Base-by-base conservation (phyloP, 2,888 invertebrate genomes). In the Harpalus rubripes region DNA sequence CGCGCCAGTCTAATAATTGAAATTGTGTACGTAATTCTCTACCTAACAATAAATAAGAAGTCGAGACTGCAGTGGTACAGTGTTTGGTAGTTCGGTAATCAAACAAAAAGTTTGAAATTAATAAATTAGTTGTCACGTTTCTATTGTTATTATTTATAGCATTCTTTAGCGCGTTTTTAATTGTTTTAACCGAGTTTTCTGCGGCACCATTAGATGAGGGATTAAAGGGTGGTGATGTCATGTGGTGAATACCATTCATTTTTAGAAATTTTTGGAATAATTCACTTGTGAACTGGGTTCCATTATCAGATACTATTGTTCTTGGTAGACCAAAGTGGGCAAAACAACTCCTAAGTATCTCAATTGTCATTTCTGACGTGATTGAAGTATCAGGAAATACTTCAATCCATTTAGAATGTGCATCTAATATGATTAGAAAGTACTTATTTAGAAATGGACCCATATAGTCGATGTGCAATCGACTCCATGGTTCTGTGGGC, bases 391-490 rank as follows among this genome's bases (percentile, higher is more conserved):
- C 61, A 3, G 32, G 10, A 85, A 68, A 82, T 22, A 85, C 85
- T 65, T 85, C 82, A n/a, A 65, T 26, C 82, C 84, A 84, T 65
- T 85, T 85, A 18, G 84, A 84, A 79, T 80, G 72, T 7, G 84
- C 79, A 74, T 85, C 85, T 16, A 85, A 12, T 7, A 85, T 72
- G 7, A 85, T 74, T 1, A 85, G n/a, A n/a, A n/a, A n/a, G n/a
- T n/a, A n/a, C n/a, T n/a, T n/a, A n/a, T n/a, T n/a, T 22, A 85
- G 15, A 81, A 86, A 86, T 18, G 87, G 87, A 8, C 85, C 86
- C 8, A 85, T 81, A 63, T 78, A 85, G 79, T 88, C 87, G 7
- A 88, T 86, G 41, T 87, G 88, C 0, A 88, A 10, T 41, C 87
- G 15, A 32, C 86, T 74, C 86, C 87, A 88, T 6, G 87, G 86